Evolutionary conservation across 2,888 invertebrate species (phyloP).

Genomic region (Argyresthia goedartella): DNA sequence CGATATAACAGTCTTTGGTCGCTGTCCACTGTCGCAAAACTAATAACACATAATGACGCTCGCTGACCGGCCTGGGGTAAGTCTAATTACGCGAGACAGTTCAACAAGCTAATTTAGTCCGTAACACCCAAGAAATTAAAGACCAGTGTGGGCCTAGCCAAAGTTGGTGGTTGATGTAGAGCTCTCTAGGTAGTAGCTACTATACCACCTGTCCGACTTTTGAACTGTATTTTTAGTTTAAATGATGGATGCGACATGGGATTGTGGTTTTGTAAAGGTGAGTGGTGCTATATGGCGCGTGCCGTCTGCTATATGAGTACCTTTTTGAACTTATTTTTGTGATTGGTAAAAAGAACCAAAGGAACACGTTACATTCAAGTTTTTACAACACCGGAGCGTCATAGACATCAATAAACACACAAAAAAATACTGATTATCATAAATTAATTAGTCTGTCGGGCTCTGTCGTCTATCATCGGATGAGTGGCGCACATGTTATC

Average conservation of each 20-base stretch:
- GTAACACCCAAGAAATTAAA: not conserved
- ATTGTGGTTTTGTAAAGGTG: too few relatives aligned
- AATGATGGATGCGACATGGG: too few relatives aligned
- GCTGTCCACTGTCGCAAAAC: slow-evolving; percentile 70
- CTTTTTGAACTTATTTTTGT: too few relatives aligned
- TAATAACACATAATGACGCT: slow-evolving; percentile 68
- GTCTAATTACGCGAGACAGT: slow-evolving; percentile 9
- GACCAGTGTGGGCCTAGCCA: not conserved
- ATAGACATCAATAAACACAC: too few relatives aligned
- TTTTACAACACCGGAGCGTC: too few relatives aligned
- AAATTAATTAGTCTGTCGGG: too few relatives aligned
- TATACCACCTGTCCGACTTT: slow-evolving; percentile 37
- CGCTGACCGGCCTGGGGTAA: slow-evolving; percentile 6
- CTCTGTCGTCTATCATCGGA: too few relatives aligned
- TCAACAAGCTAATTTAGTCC: not conserved
- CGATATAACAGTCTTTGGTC: slow-evolving; percentile 68
- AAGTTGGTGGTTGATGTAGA: not conserved
- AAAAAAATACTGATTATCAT: too few relatives aligned
- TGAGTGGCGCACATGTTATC: not conserved
- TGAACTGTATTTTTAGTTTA: not conserved
- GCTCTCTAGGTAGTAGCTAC: not conserved
- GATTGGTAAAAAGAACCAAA: not conserved
- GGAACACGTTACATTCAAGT: too few relatives aligned
- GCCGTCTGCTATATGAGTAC: too few relatives aligned
- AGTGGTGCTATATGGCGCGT: too few relatives aligned